These are phyloP conservation scores for Galleria mellonella DNA, from an alignment of 1,140 invertebrate genomes.

Conservation along the genomic window DNA sequence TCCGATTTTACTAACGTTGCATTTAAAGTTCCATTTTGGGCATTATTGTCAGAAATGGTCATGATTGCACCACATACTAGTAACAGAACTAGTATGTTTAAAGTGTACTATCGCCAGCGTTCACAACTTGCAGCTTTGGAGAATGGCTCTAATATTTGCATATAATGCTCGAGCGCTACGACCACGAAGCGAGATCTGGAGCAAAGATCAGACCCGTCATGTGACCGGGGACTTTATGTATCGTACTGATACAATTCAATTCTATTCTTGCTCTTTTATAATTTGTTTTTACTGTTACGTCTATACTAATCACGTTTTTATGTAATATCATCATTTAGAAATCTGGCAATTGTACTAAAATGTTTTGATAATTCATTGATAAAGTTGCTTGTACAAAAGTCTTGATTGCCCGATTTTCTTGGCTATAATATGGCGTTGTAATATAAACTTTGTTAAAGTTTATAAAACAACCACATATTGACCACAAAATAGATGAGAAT, in stretches of 20 bases:
- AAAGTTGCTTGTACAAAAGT: no score
- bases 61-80: conserved; percentile 5
- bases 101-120: conserved; percentile 24
- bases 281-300: no score
- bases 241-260: conserved; percentile 37
- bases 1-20: neutral
- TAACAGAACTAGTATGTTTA: conserved; percentile 2
- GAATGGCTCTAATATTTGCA: conserved; percentile 47
- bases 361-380: no score
- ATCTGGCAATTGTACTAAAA: no score
- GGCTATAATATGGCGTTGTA: no score
- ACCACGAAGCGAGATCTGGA: conserved; percentile 50
- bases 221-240: conserved; percentile 27
- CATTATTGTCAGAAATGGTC: neutral
- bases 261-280: conserved; percentile 7
- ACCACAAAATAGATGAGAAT: conserved; percentile 2
- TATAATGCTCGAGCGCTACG: conserved; percentile 50
- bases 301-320: no score
- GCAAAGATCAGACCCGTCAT: conserved; percentile 42
- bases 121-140: conserved; percentile 23
- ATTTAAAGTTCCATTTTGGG: conserved; percentile 1
- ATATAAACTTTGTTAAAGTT: no score
- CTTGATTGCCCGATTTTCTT: no score
- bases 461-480: no score
- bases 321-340: no score